Base-by-base conservation (phyloP, 2,113 vertebrate species). In the Cyphomyrus plagiostoma region DNA sequence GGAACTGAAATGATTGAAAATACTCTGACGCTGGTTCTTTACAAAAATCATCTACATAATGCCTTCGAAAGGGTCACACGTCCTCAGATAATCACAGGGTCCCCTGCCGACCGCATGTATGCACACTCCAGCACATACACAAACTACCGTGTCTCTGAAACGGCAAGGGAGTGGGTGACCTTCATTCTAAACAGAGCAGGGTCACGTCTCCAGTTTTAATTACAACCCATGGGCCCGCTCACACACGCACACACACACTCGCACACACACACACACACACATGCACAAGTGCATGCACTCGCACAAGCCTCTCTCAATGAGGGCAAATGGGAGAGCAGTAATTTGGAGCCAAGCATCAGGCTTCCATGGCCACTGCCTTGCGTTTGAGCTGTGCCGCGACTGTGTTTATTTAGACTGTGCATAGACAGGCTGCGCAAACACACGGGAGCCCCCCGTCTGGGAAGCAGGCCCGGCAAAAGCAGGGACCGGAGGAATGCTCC, bases 401-500 rank as follows among this genome's bases (percentile, higher is more conserved):
- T 26, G 50, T 70, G 84, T 91, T 91, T 70, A 58, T 80, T 88
- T 88, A 87, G 56, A 86, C 80, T 90, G 89, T 52, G 77, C 52
- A 70, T 30, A 89, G 84, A 89, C 50, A 89, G 87, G n/a, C 88
- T 50, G 89, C 92, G 88, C 92, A 92, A 56, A 89, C 91, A 90
- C 56, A 50, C 23, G 48, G 70, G 49, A 82, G 74, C 30, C 66
- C 88, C 87, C 66, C 26, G 48, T 88, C 70, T 89, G 80, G n/a
- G 56, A 86, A 49, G 50, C 85, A 42, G 89, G 92, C 82, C 82
- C 92, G 93, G 93, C 93, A 83, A 93, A 94, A 94, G 95, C 95
- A 94, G 94, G 94, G 95, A 96, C 95, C 94, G 48, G 87, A 93
- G 94, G 95, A 95, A 95, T 96, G 94, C 95, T 96, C 94, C 94